phyloP scores from a whole-genome alignment of 2,888 invertebrate species.

The Epinotia bilunana region DNA sequence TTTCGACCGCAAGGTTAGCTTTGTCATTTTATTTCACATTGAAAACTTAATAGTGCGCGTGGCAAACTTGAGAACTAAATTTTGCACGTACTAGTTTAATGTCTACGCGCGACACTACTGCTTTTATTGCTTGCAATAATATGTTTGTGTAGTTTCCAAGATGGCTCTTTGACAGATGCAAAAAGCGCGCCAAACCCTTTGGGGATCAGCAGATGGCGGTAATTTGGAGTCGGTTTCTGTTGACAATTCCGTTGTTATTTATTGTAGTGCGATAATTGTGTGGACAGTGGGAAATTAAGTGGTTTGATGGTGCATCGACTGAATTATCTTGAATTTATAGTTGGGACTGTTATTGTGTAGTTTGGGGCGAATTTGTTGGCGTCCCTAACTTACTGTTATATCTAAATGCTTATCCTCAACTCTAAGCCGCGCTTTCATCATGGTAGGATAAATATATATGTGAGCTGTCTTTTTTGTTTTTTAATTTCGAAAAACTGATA shows the following conservation, averaged over 20 bases:
- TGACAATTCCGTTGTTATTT: slow-evolving; percentile 77
- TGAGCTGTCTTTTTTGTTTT: no score
- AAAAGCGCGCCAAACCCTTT: slow-evolving; percentile 79
- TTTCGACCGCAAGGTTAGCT: not conserved
- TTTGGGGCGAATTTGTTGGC: not conserved
- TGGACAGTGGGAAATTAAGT: slow-evolving; percentile 55
- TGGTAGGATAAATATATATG: no score
- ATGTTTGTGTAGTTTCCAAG: slow-evolving; percentile 52
- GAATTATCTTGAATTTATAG: slow-evolving; percentile 20
- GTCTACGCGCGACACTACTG: not conserved
- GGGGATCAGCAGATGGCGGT: slow-evolving; percentile 80
- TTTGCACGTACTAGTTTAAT: not conserved
- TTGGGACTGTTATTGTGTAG: not conserved
- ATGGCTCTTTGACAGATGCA: slow-evolving; percentile 75
- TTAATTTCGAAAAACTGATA: no score
- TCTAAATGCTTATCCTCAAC: no score
- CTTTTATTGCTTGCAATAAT: not conserved
- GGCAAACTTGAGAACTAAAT: slow-evolving; percentile 6
- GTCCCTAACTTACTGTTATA: not conserved
- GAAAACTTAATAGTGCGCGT: slow-evolving; percentile 4
- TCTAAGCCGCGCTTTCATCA: no score
- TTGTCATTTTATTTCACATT: slow-evolving; percentile 10
- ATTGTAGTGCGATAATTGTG: slow-evolving; percentile 77
- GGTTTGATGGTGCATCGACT: slow-evolving; percentile 32
- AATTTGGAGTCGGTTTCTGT: slow-evolving; percentile 73